phyloP scores from a whole-genome alignment of 1,140 invertebrate genomes.

The Penaeus japonicus region DNA sequence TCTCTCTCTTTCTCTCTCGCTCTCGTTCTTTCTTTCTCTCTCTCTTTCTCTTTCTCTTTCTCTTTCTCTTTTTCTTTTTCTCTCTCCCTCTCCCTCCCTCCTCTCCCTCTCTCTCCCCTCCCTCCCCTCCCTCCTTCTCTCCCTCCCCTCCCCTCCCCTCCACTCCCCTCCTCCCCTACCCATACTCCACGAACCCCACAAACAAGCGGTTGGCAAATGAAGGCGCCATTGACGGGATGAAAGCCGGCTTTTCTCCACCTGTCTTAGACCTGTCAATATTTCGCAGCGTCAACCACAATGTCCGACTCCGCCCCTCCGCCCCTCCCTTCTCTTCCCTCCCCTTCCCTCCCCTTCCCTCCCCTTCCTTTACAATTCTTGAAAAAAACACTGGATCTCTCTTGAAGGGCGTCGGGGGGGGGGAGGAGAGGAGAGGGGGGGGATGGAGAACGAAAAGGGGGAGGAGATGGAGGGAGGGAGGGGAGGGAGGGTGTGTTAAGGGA shows the following conservation, averaged over 20 bases:
- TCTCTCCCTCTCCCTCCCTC: too few relatives aligned
- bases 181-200: background rate
- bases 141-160: too few relatives aligned
- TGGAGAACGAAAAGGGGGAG: background rate
- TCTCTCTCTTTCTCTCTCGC: too few relatives aligned
- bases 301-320: background rate
- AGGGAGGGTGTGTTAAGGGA: constrained; percentile 8
- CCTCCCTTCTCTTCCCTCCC: background rate
- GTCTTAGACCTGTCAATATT: constrained; percentile 40
- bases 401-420: background rate
- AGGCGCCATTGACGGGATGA: background rate
- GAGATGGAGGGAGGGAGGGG: background rate
- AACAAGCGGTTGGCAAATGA: constrained; percentile 10
- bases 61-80: too few relatives aligned
- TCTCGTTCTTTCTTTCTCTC: too few relatives aligned
- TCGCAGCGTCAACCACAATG: background rate
- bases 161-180: too few relatives aligned
- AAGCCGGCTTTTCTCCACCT: constrained; percentile 33
- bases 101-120: too few relatives aligned
- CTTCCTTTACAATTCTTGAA: too few relatives aligned
- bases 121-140: too few relatives aligned
- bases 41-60: too few relatives aligned
- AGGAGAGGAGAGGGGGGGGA: background rate
- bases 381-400: too few relatives aligned
- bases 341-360: too few relatives aligned